A percentile compares a stretch with the other conserved stretches of the same genome.
These are phyloP conservation scores for Dilophus febrilis DNA, from an alignment of 2,888 invertebrate species.

Conservation along the genomic window DNA sequence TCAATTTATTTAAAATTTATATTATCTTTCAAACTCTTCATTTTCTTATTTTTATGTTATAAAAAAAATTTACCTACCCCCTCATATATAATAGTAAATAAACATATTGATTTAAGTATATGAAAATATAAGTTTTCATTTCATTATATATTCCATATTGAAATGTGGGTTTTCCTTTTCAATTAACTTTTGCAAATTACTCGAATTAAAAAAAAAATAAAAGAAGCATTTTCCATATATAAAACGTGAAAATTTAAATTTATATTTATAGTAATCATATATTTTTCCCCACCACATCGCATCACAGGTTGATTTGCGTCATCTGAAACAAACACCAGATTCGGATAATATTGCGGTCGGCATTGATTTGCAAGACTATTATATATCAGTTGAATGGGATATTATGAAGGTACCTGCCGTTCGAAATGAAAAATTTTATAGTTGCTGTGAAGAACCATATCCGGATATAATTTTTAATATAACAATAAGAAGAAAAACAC, in stretches of 20 bases:
- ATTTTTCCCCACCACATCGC: too few species aligned
- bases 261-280: not conserved
- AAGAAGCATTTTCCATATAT: not conserved
- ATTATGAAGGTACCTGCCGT: constrained; percentile 84
- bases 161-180: too few species aligned
- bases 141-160: too few species aligned
- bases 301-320: constrained; percentile 71
- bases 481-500: constrained; percentile 81
- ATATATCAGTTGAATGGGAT: constrained; percentile 97
- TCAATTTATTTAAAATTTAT: too few species aligned
- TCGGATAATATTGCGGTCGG: constrained; percentile 79
- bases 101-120: too few species aligned
- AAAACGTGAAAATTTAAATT: not conserved
- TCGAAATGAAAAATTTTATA: constrained; percentile 83
- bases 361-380: constrained; percentile 84
- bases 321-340: constrained; percentile 71
- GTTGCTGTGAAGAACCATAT: constrained; percentile 93
- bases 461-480: constrained; percentile 97
- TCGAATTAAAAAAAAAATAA: too few species aligned
- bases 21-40: too few species aligned
- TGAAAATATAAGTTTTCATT: too few species aligned
- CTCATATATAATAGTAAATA: too few species aligned
- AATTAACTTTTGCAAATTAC: too few species aligned
- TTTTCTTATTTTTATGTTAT: too few species aligned
- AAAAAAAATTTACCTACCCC: too few species aligned